Evolutionary conservation across 2,888 invertebrate genomes (phyloP).

Genomic region (Odontothrips loti): DNA sequence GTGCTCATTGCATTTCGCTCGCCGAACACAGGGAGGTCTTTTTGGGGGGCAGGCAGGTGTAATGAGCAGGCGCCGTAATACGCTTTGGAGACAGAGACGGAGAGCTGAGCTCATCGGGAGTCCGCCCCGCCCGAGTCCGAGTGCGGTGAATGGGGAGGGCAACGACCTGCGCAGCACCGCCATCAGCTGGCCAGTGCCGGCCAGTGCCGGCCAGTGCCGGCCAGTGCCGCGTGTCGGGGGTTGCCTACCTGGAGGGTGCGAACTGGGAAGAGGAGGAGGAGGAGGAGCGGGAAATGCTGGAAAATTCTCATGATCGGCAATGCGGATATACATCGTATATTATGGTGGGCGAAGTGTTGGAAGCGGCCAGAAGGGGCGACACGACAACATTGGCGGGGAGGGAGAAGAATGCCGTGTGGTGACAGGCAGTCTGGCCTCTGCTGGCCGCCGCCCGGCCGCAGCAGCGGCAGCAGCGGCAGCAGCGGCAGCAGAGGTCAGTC

Average conservation of each 20-base stretch:
- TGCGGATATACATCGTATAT: no score
- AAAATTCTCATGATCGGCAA: no score
- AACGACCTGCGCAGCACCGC: background rate
- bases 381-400: no score
- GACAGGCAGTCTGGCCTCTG: constrained; percentile 1
- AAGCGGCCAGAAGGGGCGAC: no score
- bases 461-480: no score
- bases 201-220: no score
- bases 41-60: background rate
- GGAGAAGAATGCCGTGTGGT: background rate
- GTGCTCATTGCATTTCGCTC: background rate
- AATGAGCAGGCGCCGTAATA: background rate
- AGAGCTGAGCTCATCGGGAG: background rate
- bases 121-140: background rate
- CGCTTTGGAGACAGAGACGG: background rate
- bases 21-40: background rate
- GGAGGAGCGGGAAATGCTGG: no score
- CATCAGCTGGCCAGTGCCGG: no score
- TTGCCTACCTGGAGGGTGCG: no score
- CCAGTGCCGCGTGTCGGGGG: no score
- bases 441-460: background rate
- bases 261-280: no score
- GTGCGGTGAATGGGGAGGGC: background rate
- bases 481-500: background rate
- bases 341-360: no score